Evolutionary conservation across 35 echinoderm and acorn worm genomes (phyloP), one percentile per base, ranked within the genome.

Genomic region (Ophiothrix spiculata): DNA sequence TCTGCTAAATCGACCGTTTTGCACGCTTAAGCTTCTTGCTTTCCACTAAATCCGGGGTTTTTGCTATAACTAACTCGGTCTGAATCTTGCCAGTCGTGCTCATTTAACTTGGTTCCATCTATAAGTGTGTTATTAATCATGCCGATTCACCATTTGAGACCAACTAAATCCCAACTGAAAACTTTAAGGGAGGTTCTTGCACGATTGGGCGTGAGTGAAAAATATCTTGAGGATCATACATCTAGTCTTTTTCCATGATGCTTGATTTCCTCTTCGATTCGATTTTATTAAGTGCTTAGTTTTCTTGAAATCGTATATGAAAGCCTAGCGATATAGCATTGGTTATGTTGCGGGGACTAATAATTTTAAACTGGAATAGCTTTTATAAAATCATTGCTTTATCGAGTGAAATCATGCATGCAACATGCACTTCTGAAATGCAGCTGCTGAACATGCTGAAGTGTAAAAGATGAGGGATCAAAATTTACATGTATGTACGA

Each of bases 1-100:
- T 15, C 16, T 6, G 23, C 16, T 69, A 69, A 69, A 69, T 69
- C 60, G 60, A 69, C 60, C 60, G 60, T 69, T 69, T 69, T 69
- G 60, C 60, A 69, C 60, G 60, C 60, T 25, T 69, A 69, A 69
- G 60, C 60, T 69, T 28, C 60, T 69, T 69, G 60, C 60, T 15
- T 69, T 69, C 29, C 17, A 69, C 10, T 25, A 69, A 69, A 69
- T 69, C 60, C 29, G 29, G 60, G 60, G n/a, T 12, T 28, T 69
- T 69, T 69, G 29, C 60, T 69, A 15, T 4, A 25, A 69, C 29
- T 69, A 69, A 28, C 60, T 28, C 10, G 23, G 8, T 4, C 8
- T n/a, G 29, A 69, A 69, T 25, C 29, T 28, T 69, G 29, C 10
- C 23, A 6, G 17, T 69, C 60, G 60, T 69, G 60, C 60, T 25